Evolutionary conservation across 2,113 vertebrate genomes (phyloP).

Genomic region (Pionites leucogaster): DNA sequence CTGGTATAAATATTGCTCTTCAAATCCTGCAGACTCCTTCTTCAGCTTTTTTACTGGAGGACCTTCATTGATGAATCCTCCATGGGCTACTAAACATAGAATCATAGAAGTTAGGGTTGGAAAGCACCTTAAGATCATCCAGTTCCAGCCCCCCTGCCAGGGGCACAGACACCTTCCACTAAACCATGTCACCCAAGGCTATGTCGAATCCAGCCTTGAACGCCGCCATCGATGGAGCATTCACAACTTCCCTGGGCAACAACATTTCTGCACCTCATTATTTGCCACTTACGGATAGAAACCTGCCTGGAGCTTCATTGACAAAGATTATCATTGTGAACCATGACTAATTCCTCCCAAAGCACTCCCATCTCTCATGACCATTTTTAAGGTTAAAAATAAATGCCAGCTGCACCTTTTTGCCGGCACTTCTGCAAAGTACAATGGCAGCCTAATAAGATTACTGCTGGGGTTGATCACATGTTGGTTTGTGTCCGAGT

Average conservation of each 20-base stretch:
- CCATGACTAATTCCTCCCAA: slow-evolving; percentile 44
- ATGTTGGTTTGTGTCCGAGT: not conserved
- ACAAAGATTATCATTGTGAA: slow-evolving; percentile 47
- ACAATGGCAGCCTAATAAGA: slow-evolving; percentile 29
- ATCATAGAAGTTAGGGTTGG: no score
- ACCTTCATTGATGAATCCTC: slow-evolving; percentile 6
- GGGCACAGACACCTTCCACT: no score
- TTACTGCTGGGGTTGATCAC: slow-evolving; percentile 4
- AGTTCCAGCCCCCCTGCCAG: no score
- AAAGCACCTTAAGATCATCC: no score
- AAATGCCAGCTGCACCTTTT: slow-evolving; percentile 55
- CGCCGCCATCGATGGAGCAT: no score
- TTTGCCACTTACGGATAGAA: not conserved
- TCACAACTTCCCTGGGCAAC: no score
- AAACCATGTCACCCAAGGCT: no score
- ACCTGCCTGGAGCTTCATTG: slow-evolving; percentile 29
- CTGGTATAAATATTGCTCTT: not conserved
- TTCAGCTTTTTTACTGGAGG: not conserved
- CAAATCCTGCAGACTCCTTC: not conserved
- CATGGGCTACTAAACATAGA: not conserved
- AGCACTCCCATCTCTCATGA: slow-evolving; percentile 21
- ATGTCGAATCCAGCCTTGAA: no score
- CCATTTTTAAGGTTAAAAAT: slow-evolving; percentile 58
- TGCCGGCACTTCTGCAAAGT: not conserved
- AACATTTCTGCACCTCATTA: slow-evolving; percentile 30